phyloP scores from a whole-genome alignment of 2,797 vertebrate genomes.

The Toxotes lorentzi region DNA sequence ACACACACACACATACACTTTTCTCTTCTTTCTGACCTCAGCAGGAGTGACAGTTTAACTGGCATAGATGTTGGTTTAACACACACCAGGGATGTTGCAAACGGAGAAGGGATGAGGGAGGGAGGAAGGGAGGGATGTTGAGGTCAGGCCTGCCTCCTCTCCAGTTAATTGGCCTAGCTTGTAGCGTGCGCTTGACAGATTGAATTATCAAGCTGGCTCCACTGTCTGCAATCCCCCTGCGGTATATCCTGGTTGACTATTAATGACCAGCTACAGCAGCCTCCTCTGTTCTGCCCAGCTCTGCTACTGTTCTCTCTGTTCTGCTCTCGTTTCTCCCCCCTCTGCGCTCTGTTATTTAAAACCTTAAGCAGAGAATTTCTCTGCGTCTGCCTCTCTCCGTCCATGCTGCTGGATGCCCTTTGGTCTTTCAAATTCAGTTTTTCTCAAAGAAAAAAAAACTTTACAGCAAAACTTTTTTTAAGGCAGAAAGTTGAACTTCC shows the following conservation, averaged over 20 bases:
- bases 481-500: conserved; percentile 48
- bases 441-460: conserved; percentile 18
- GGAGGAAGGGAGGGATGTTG: conserved; percentile 50
- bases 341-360: conserved; percentile 45
- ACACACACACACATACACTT: conserved; percentile 31
- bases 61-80: conserved; percentile 75
- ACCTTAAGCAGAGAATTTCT: conserved; percentile 48
- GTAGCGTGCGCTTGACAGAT: conserved; percentile 81
- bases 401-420: conserved; percentile 46
- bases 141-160: conserved; percentile 81
- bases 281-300: conserved; percentile 57
- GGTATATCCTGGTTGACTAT: conserved; percentile 82
- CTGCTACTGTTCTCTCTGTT: conserved; percentile 42
- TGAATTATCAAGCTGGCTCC: conserved; percentile 85
- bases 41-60: conserved; percentile 75
- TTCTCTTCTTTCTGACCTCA: conserved; percentile 57
- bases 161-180: conserved; percentile 84
- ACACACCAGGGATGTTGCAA: conserved; percentile 70
- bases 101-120: conserved; percentile 41
- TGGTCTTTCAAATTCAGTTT: conserved; percentile 54
- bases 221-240: conserved; percentile 74
- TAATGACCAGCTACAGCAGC: conserved; percentile 78
- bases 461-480: conserved; percentile 33
- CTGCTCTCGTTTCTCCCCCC: conserved; percentile 27
- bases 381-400: conserved; percentile 31